Evolutionary conservation across 1,140 invertebrate species (phyloP), one percentile per base, ranked within the genome.

Genomic region (Aphidius gifuensis): DNA sequence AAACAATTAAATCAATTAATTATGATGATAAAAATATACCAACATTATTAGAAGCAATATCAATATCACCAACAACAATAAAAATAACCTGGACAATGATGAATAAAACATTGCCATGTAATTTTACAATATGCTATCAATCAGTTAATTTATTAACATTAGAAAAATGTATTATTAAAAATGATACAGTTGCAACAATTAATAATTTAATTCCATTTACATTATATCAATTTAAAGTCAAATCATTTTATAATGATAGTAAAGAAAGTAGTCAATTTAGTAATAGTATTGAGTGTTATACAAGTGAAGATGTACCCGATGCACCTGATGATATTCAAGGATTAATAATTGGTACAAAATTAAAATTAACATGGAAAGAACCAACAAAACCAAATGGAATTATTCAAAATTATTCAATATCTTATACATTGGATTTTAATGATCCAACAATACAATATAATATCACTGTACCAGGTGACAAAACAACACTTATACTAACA

Each of bases 141-240:
- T 61, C 74, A 8, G 79, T 84, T 43, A 73, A 78, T 59, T 62
- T 62, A 16, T 40, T 60, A 55, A 69, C 70, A 55, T 50, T 50
- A 42, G 66, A 76, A 45, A 74, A 71, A 55, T 80, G 80, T 60
- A 65, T 72, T 45, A 61, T 71, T 61, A 68, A 67, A 64, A 81
- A 83, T 51, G 75, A 75, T 60, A 75, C 77, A 7, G 78, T 78
- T 65, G 69, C 80, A 39, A 71, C 75, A 40, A 70, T 87, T 6
- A 75, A 76, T 49, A 79, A 82, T 62, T 70, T 88, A n/a, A 84
- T 77, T 67, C 83, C 86, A 40, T 85, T 83, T 71, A 86, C 83
- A 44, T 68, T 83, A 8, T 88, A 88, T 68, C 83, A 86, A 68
- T 85, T 88, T 66, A 85, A 82, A 75, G 83, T 88, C 5, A 72